Conservation (phyloP, 2,113 vertebrate genomes). For the Lasiurus cinereus region DNA sequence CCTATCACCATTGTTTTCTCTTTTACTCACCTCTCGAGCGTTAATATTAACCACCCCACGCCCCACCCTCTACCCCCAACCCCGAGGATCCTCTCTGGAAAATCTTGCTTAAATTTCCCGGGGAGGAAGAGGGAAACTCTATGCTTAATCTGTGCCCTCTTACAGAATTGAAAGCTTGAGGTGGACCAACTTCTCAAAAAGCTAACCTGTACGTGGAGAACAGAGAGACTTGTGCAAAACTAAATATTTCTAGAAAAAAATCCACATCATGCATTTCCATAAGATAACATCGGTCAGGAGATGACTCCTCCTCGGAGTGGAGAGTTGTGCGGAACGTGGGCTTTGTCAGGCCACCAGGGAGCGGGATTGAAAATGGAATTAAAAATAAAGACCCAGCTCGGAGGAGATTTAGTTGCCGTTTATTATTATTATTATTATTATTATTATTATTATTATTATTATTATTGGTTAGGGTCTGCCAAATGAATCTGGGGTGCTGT, state of each 20-base stretch:
- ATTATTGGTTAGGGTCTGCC: slow-evolving; percentile 21
- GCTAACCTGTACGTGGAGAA: background rate
- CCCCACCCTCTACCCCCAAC: accelerated
- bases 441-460: background rate
- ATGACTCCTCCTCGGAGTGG: background rate
- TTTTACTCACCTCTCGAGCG: background rate
- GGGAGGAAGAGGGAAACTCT: background rate
- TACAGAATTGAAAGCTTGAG: background rate
- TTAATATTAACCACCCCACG: background rate
- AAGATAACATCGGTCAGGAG: background rate
- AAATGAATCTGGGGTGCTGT: slow-evolving; percentile 11
- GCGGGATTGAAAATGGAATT: slow-evolving; percentile 18
- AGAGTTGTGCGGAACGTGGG: background rate
- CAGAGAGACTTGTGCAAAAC: slow-evolving; percentile 56
- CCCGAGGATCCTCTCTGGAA: background rate
- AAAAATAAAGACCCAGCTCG: background rate
- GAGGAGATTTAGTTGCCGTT: slow-evolving; percentile 41
- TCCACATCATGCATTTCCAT: slow-evolving; percentile 54
- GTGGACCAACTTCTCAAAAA: slow-evolving; percentile 1
- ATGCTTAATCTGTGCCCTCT: background rate
- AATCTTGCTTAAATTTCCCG: background rate
- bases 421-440: background rate
- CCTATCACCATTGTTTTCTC: background rate
- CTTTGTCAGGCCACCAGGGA: background rate
- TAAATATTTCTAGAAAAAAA: background rate